Conservation (phyloP, 2,797 vertebrate genomes). For the Ispidina lecontei region DNA sequence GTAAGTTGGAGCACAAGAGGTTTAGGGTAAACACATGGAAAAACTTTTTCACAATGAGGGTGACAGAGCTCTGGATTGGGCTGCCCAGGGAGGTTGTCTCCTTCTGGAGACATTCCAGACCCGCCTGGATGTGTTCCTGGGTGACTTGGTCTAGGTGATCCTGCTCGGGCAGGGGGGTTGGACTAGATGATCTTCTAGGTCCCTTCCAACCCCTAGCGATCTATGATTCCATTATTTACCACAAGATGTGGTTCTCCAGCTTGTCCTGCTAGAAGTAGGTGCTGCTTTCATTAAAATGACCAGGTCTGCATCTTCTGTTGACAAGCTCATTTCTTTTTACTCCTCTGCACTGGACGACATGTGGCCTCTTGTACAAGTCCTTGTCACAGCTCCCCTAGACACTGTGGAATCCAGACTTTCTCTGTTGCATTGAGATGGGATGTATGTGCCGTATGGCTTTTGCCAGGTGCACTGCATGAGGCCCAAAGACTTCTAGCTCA, state of each 20-base stretch:
- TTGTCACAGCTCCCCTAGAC: background rate
- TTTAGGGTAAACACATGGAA: too few relatives aligned
- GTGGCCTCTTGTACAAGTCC: background rate
- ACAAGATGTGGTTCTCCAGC: background rate
- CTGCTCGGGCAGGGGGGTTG: too few relatives aligned
- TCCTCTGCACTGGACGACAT: background rate
- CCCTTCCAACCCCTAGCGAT: too few relatives aligned
- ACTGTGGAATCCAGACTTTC: background rate
- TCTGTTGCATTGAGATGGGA: background rate
- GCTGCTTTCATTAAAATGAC: background rate
- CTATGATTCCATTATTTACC: background rate
- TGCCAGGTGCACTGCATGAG: background rate
- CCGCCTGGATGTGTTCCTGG: too few relatives aligned
- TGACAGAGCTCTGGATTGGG: too few relatives aligned
- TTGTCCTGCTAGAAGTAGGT: background rate
- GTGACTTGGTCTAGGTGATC: too few relatives aligned
- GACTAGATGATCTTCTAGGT: too few relatives aligned
- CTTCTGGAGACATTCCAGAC: too few relatives aligned
- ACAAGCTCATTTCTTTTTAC: background rate
- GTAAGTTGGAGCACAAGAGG: too few relatives aligned
- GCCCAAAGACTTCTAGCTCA: background rate
- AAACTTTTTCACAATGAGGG: too few relatives aligned
- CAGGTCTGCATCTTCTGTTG: background rate
- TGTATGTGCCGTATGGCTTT: background rate
- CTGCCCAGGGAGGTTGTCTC: too few relatives aligned